Base-by-base conservation (phyloP, 2,113 vertebrate genomes). In the Verasper variegatus region DNA sequence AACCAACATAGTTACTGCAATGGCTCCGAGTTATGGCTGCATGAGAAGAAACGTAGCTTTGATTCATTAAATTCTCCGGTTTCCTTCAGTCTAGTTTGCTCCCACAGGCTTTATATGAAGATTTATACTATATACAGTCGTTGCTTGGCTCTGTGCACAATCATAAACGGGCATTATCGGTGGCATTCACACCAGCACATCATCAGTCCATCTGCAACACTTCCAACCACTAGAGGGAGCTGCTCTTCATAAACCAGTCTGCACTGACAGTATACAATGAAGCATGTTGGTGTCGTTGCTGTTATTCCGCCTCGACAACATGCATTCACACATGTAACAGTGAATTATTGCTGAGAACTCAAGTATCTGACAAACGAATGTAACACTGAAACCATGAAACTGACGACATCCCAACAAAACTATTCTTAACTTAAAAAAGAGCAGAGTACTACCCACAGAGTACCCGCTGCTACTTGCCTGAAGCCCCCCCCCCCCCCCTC, bases 201-300 rank as follows among this genome's bases (percentile, higher is more conserved):
- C 15, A 5, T 59, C 24, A 15, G 35, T 37, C 35, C 35, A 37
- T 8, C 35, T 37, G 35, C 9, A 37, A 9, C 24, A 18, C 3
- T 2, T 74, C 7, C 77, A 23, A 56, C 80, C 92, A 90, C 76
- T 75, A 92, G 88, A 68, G 81, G 88, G 89, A 0, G 83, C 68
- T 35, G 59, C 31, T 65, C 37, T 65, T 72, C 27, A 76, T 51
- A 70, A 61, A 64, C 1, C 31, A 14, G 23, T 61, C 37, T 62
- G 23, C 45, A 35, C 56, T 61, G 59, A 58, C 42, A 24, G n/a
- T 74, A 57, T 57, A 24, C 51, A 67, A 1, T 61, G 27, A 40
- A 23, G 20, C 45, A 47, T 3, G 1, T 12, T 51, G 47, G 47
- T 57, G 51, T 27, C 24, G 24, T 18, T 24, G 62, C 42, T 20